Base-by-base conservation (phyloP, 2,797 vertebrate species). In the Sebastes aleutianus region DNA sequence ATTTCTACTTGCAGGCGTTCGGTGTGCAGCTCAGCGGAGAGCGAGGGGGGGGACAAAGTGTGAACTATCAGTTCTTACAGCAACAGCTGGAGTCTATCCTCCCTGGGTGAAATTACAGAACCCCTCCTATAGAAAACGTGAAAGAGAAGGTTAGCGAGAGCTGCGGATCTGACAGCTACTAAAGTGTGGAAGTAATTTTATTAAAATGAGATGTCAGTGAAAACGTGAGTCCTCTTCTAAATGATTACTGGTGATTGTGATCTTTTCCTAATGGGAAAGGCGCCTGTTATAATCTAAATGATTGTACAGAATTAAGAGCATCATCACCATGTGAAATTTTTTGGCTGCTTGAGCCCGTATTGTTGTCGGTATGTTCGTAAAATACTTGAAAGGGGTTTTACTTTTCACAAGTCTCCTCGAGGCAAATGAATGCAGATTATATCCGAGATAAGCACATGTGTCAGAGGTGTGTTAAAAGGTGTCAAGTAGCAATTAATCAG, bases 41-140 rank as follows among this genome's bases (percentile, higher is more conserved):
- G 82, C 57, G 50, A 43, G 74, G 13, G 70, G 50, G 74, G 80
- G 67, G 66, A 68, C 36, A 59, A 87, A 22, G 88, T 93, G 93
- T 92, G 91, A 93, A 91, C 86, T 90, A 87, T 92, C 92, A 83
- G 83, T 87, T 91, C 89, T 84, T 92, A 90, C 79, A 84, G 79
- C 82, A 93, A 94, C 95, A 96, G 96, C 95, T 95, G 96, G 96
- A 96, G 95, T 95, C 93, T 96, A 66, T 76, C 94, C 93, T 95
- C 95, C 95, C 95, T 64, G 95, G 95, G 95, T 96, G 95, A 96
- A 96, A 97, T 96, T 95, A 95, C 91, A 94, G 94, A 95, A 94
- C 92, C 92, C 74, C 78, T 88, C 81, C 74, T 74, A 85, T 89
- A 95, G 95, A 96, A 97, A 94, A 97, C 96, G 95, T 96, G 96